Base-by-base conservation (phyloP, 2,888 invertebrate genomes). In the Orgyia antiqua region DNA sequence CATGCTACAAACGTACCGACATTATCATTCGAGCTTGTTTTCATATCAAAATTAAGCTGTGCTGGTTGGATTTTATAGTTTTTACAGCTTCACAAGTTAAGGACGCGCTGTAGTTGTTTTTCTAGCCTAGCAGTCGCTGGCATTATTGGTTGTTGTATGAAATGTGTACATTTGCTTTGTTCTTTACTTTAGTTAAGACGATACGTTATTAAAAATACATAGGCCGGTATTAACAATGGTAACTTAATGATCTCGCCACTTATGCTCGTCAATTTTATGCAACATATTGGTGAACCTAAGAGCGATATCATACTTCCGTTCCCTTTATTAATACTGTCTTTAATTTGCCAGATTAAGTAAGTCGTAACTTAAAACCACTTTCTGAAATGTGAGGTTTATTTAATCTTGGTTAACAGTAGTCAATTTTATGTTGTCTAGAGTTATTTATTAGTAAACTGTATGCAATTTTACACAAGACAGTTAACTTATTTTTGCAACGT, bases 1-100 rank as follows among this genome's bases (percentile, higher is more conserved):
- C 69, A 68, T 69, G 67, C 41, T 40, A 46, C 47, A 42, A 39
- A 36, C 33, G 28, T 50, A 58, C 13, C 54, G 58, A 70, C 73
- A 74, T 67, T 48, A 45, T 66, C 76, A 75, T 76, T 56, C 54
- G 59, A 68, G 79, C 79, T 79, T 80, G 67, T 68, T 75, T 68
- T 65, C 47, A 45, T 66, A 65, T 60, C 58, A 59, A 57, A 68
- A 58, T 59, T 67, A 59, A 51, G 71, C 72, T 71, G 69, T 68
- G 76, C 75, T 73, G 70, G 62, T 73, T 73, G 73, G 59, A 56
- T 62, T 59, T 60, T 67, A 70, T 70, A 67, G 59, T 56, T 58
- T 60, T 45, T 67, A 40, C 58, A 62, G 76, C 74, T 75, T 76
- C 56, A 49, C 54, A 59, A 49, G 51, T 43, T 41, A 65, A 68